Percentiles rank a stretch among this genome's conserved stretches.
phyloP scores from a whole-genome alignment of 2,888 invertebrate species.

The Anthoptus insignis region DNA sequence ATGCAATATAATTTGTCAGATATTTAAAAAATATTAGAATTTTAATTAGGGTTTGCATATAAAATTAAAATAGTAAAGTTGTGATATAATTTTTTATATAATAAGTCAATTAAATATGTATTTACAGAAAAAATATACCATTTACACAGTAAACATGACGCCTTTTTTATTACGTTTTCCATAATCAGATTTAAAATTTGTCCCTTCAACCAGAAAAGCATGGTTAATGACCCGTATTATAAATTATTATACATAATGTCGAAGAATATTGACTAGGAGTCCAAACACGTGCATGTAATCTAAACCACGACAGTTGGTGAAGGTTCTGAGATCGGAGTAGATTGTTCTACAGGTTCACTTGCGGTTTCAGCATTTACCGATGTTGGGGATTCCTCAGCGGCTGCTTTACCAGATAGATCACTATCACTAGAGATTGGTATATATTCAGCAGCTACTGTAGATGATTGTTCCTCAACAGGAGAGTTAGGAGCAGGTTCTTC shows the following conservation, averaged over 20 bases:
- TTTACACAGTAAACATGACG: conserved; percentile 36
- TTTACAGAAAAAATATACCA: conserved; percentile 40
- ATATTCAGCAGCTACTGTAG: conserved; percentile 40
- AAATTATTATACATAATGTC: conserved; percentile 32
- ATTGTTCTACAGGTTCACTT: conserved; percentile 38
- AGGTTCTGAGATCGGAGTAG: conserved; percentile 34
- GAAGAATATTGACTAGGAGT: conserved; percentile 9
- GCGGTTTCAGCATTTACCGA: conserved; percentile 12
- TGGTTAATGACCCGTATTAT: conserved; percentile 28
- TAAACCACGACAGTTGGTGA: conserved; percentile 46
- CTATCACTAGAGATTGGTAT: not conserved
- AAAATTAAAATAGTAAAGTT: too few relatives aligned
- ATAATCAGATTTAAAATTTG: conserved; percentile 33
- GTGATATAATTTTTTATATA: conserved; percentile 22
- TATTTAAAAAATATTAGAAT: too few relatives aligned
- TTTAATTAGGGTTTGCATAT: too few relatives aligned
- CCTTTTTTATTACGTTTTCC: conserved; percentile 40
- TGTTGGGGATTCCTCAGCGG: not conserved
- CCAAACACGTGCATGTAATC: not conserved
- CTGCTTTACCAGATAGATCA: not conserved
- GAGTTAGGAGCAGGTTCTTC: conserved; percentile 22
- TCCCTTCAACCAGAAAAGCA: conserved; percentile 36
- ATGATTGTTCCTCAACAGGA: conserved; percentile 15
- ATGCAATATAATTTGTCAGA: too few relatives aligned
- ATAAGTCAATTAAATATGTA: conserved; percentile 22